A percentile compares a stretch with the other conserved stretches of the same genome.
Evolutionary conservation across 2,888 invertebrate genomes (phyloP).

Genomic region (Aporophyla nigra): DNA sequence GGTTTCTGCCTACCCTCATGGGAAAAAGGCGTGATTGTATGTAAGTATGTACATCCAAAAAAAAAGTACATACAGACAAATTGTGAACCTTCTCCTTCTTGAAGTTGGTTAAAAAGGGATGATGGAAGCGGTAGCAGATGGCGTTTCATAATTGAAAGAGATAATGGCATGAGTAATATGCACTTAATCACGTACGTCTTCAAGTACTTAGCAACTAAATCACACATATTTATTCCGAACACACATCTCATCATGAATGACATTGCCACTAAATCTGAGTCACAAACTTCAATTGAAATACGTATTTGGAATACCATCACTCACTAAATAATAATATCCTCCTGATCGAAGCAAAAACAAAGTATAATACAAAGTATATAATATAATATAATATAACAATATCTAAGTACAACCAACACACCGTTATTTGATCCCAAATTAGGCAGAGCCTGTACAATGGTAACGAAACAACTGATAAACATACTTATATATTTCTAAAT

Average conservation of each 20-base stretch:
- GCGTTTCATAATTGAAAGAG: constrained; percentile 25
- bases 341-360: neutral
- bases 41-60: too few species aligned
- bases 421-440: too few species aligned
- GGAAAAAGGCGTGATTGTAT: too few species aligned
- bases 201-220: constrained; percentile 52
- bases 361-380: too few species aligned
- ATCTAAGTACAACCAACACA: too few species aligned
- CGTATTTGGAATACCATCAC: constrained; percentile 35
- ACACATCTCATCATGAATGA: constrained; percentile 58
- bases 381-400: too few species aligned
- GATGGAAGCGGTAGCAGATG: constrained; percentile 26
- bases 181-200: constrained; percentile 43
- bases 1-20: too few species aligned
- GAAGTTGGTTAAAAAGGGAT: neutral
- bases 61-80: too few species aligned
- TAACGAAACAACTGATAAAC: too few species aligned
- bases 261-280: constrained; percentile 55
- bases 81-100: too few species aligned
- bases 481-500: too few species aligned
- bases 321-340: constrained; percentile 21
- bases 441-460: too few species aligned
- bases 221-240: constrained; percentile 51
- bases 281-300: constrained; percentile 54
- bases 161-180: constrained; percentile 24